A percentile compares a stretch with the other conserved stretches of the same genome.
These are phyloP conservation scores for Heloderma charlesbogerti DNA, from an alignment of 2,113 vertebrate genomes.

Conservation along the genomic window DNA sequence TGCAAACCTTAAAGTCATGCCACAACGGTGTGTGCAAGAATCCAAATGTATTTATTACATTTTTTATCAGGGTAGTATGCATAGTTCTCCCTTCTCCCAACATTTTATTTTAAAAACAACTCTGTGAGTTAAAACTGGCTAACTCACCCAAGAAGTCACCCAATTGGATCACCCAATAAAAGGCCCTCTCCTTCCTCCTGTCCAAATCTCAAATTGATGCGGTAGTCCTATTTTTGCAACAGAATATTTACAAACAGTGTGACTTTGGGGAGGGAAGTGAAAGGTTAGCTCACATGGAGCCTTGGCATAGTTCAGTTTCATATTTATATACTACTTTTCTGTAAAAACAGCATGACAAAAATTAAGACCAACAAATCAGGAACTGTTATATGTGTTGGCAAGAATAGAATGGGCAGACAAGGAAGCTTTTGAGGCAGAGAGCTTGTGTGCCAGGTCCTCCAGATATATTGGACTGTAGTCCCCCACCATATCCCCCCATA, in stretches of 20 bases:
- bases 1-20: too few relatives aligned
- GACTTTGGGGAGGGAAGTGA: neutral
- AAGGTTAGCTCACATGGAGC: neutral
- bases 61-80: neutral
- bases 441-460: too few relatives aligned
- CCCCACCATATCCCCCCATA: too few relatives aligned
- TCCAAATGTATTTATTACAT: too few relatives aligned
- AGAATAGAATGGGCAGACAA: neutral
- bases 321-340: neutral
- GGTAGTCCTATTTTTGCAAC: neutral
- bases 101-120: neutral
- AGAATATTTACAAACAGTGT: neutral
- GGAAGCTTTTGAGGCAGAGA: neutral
- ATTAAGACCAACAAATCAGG: neutral
- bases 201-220: neutral
- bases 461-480: too few relatives aligned
- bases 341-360: neutral
- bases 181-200: neutral
- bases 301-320: neutral
- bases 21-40: too few relatives aligned
- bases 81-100: neutral
- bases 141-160: too few relatives aligned
- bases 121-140: neutral
- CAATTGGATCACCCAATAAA: neutral
- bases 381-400: neutral